Base-by-base conservation (phyloP, 2,797 vertebrate species). In the Neosilurus hyrtlii region DNA sequence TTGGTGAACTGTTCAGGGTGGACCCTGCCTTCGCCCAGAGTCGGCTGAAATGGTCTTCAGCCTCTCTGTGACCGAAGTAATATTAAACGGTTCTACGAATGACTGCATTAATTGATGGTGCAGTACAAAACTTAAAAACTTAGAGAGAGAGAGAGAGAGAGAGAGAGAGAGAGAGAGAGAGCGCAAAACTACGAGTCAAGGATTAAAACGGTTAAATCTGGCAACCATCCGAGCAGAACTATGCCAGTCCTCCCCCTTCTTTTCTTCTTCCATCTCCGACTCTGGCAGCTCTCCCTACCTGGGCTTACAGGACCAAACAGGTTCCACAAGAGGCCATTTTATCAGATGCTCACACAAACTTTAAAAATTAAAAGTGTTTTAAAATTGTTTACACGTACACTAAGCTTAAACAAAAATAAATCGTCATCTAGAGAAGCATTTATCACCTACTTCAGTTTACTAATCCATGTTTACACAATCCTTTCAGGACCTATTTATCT, bases 191-290 rank as follows among this genome's bases (percentile, higher is more conserved):
- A n/a, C 6, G 6, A 43, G 37, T 43, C 11, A 16, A 0, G 3
- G 66, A 43, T 15, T 70, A 12, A 54, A 63, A 26, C 6, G 0
- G 0, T 22, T 1, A 24, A 61, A 52, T 54, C 68, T 81, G 80
- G 80, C 80, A 81, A 81, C 80, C 57, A 8, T n/a, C 8, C 15
- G 14, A 67, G 26, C 51, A 22, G 22, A 56, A 37, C 75, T 52
- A n/a, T 61, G 10, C 74, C 78, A 68, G 54, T 51, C 70, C 79
- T 86, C 84, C 90, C 84, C 35, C 66, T 30, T 67, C 86, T 88
- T 86, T 89, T 87, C 89, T 89, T 88, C 89, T 88, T 89, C 87
- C 89, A 89, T 81, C 83, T 83, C 86, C 88, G 83, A 59, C 84
- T 65, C 61, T 37, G 83, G 67, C 61, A 83, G 65, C 66, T 76